These are phyloP conservation scores for Scelioninae gen. 2 DNA, from an alignment of 2,888 invertebrate species.

Conservation along the genomic window DNA sequence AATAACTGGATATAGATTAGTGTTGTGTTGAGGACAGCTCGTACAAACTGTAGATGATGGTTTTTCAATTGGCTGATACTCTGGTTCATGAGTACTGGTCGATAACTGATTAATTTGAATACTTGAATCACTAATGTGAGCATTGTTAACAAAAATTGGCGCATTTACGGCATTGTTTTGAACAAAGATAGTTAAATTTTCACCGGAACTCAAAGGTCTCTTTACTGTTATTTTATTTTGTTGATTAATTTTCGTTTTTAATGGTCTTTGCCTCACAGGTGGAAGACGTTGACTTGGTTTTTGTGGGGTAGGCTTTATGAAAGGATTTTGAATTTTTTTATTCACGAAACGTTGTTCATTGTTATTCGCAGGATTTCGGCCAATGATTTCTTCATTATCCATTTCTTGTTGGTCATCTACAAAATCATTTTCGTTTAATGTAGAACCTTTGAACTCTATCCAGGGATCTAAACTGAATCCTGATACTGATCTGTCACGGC, in stretches of 20 bases:
- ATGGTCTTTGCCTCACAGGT: slow-evolving; percentile 60
- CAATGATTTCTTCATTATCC: slow-evolving; percentile 26
- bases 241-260: slow-evolving; percentile 67
- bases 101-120: slow-evolving; percentile 56
- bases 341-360: slow-evolving; percentile 32
- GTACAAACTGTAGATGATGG: slow-evolving; percentile 16
- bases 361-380: slow-evolving; percentile 9
- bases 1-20: slow-evolving; percentile 17
- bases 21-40: slow-evolving; percentile 1
- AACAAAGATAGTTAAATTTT: slow-evolving; percentile 70
- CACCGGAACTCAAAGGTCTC: slow-evolving; percentile 66
- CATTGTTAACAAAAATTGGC: slow-evolving; percentile 69
- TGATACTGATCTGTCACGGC: slow-evolving; percentile 76
- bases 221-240: slow-evolving; percentile 68
- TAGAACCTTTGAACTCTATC: slow-evolving; percentile 75
- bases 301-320: slow-evolving; percentile 18
- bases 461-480: slow-evolving; percentile 80
- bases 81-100: slow-evolving; percentile 30
- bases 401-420: slow-evolving; percentile 4
- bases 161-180: slow-evolving; percentile 71
- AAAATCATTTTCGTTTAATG: slow-evolving; percentile 20
- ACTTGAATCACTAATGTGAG: slow-evolving; percentile 64
- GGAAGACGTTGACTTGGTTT: slow-evolving; percentile 26
- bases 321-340: slow-evolving; percentile 29
- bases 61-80: slow-evolving; percentile 10